Base-by-base conservation (phyloP, 2,797 vertebrate genomes). In the Acomys russatus region DNA sequence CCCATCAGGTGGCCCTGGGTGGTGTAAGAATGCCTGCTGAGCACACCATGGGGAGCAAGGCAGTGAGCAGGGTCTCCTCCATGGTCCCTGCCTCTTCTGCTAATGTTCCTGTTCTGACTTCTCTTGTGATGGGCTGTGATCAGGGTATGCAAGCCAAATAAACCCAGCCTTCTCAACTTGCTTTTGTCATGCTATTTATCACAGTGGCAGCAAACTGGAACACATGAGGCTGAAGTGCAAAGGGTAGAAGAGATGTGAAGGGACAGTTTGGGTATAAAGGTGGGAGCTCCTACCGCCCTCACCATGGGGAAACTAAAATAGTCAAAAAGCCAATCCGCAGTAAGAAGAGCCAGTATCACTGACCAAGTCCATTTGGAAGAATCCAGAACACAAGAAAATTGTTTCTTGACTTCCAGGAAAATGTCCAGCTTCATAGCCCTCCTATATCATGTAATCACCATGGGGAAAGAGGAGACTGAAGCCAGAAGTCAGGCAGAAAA, bases 321-420 rank as follows among this genome's bases (percentile, higher is more conserved):
- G 51, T 71, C 77, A 71, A 88, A 79, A 68, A 96, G 61, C 3
- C 61, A 38, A 0, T 2, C 17, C 15, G 23, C 28, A 88, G 3
- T 25, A 70, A 49, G 4, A 4, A 88, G 25, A n/a, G 33, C 15
- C 51, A 20, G 59, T 38, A 79, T 51, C 49, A 76, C 74, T 38
- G 1, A 94, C 18, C 12, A 87, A 49, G 89, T 23, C 70, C 4
- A 64, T 28, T 33, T 38, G 54, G 63, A 68, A 90, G 49, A 94
- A 44, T 68, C 73, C 14, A 68, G 59, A 66, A 51, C 10, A 56
- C n/a, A 68, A 35, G 44, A 30, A 44, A 68, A 68, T 15, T 91
- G 56, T 91, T 64, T 94, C 59, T 96, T 93, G 49, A 25, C 61
- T 20, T 84, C 59, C 68, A 86, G 87, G n/a, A 91, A 95, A 49